A percentile compares a stretch with the other conserved stretches of the same genome.
These are phyloP conservation scores for Pteropus rufus DNA, from an alignment of 2,797 vertebrate species.

Conservation along the genomic window DNA sequence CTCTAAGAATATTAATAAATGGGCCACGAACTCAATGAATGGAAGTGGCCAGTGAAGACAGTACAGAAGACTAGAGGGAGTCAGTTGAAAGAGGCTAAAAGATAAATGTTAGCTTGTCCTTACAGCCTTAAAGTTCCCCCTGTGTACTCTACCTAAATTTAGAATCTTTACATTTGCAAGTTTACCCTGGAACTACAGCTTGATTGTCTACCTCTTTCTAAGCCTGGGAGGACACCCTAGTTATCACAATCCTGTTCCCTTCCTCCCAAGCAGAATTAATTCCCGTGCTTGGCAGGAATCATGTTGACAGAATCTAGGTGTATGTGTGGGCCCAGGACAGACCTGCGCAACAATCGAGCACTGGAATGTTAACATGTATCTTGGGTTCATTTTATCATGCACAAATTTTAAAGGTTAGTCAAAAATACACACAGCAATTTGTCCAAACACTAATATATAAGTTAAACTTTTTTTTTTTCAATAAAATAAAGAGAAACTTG, in stretches of 20 bases:
- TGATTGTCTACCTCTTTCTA: neutral
- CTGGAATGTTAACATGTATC: neutral
- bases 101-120: neutral
- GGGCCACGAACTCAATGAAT: neutral
- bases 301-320: neutral
- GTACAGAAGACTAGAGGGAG: neutral
- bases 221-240: neutral
- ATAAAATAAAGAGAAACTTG: neutral
- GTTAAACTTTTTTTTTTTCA: neutral
- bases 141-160: neutral
- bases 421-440: neutral
- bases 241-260: neutral
- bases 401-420: neutral
- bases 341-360: neutral
- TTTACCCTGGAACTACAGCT: neutral
- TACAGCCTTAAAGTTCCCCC: neutral
- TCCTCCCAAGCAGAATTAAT: neutral
- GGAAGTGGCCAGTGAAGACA: neutral
- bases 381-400: neutral
- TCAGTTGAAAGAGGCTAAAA: neutral
- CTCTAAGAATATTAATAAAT: constrained; percentile 24
- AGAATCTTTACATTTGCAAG: neutral
- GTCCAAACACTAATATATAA: neutral
- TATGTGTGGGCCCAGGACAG: neutral
- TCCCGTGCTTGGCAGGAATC: neutral